Evolutionary conservation across 2,113 vertebrate species (phyloP), one percentile per base, ranked within the genome.

Genomic region (Hoplias malabaricus): DNA sequence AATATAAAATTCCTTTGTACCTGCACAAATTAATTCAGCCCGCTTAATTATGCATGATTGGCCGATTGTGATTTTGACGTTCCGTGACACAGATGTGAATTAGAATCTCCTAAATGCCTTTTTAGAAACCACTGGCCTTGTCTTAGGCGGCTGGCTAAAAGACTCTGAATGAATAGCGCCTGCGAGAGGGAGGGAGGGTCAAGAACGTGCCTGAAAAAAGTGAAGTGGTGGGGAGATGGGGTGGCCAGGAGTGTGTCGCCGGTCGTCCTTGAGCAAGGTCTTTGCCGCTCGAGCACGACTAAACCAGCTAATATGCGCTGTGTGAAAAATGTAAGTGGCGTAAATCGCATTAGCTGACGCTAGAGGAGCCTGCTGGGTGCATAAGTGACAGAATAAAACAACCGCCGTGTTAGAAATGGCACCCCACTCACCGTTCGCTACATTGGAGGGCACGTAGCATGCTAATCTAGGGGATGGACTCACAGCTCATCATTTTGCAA

Each of bases 371-470:
- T 73, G 81, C 87, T 84, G 86, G 87, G 88, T 83, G 86, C 85
- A 85, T 90, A 90, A 90, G 86, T 87, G 87, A 89, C 87, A 87
- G 88, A 91, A 85, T 92, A 81, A 90, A 89, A 92, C 89, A 90
- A 89, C 89, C 86, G 80, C 84, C 84, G 48, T 23, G 48, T 53
- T 23, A 21, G 48, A 53, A 53, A 53, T 23, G 48, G 48, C 48
- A 53, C 48, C 48, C 48, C 23, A 9, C 48, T 53, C 48, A 23
- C 48, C 12, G 10, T 23, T 53, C 48, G n/a, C 48, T 4, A 10
- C 21, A 21, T 53, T 23, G 48, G 48, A 53, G n/a, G 9, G n/a
- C 21, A 23, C 9, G 48, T 53, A 23, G 48, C 48, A 23, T 53
- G 19, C n/a, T 53, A 53, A 53, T 48, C 43, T 48, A 48, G 21